These are phyloP conservation scores for Lampris megalopsis DNA, from an alignment of 2,113 vertebrate genomes.

Conservation along the genomic window DNA sequence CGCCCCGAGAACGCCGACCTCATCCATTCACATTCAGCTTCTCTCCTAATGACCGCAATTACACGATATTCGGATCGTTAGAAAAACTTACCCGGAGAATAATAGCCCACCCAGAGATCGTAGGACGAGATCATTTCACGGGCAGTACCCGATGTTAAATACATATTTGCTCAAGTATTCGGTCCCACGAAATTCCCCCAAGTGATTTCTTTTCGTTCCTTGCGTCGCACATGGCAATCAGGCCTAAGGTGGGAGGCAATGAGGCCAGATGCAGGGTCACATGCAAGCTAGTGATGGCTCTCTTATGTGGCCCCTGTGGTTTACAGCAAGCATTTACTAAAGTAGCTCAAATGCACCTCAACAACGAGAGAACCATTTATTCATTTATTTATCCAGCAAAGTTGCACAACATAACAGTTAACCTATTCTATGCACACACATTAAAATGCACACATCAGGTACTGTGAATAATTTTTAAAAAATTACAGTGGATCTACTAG, in stretches of 20 bases:
- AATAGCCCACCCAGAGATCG: constrained; percentile 12
- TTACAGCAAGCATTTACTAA: constrained; percentile 36
- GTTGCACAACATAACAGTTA: not conserved
- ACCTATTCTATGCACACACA: not conserved
- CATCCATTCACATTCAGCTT: constrained; percentile 78
- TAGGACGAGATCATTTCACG: not conserved
- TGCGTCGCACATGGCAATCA: not conserved
- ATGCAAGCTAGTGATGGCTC: constrained; percentile 25
- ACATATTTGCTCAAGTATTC: too few relatives aligned
- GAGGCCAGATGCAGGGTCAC: constrained; percentile 22
- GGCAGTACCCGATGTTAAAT: too few relatives aligned
- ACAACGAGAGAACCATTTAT: constrained; percentile 19
- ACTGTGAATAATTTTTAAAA: not conserved
- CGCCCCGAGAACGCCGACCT: constrained; percentile 69
- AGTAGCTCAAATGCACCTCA: constrained; percentile 29
- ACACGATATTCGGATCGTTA: constrained; percentile 70
- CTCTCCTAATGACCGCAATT: constrained; percentile 82
- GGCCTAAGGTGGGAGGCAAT: not conserved
- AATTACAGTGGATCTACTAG: not conserved
- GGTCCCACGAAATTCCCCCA: too few relatives aligned
- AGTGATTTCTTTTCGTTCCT: too few relatives aligned
- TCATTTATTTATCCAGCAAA: constrained; percentile 43
- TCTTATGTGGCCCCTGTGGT: constrained; percentile 23
- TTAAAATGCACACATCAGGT: not conserved
- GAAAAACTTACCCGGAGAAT: constrained; percentile 60